Conservation (phyloP, 2,888 invertebrate species). For the Keiferia lycopersicella region DNA sequence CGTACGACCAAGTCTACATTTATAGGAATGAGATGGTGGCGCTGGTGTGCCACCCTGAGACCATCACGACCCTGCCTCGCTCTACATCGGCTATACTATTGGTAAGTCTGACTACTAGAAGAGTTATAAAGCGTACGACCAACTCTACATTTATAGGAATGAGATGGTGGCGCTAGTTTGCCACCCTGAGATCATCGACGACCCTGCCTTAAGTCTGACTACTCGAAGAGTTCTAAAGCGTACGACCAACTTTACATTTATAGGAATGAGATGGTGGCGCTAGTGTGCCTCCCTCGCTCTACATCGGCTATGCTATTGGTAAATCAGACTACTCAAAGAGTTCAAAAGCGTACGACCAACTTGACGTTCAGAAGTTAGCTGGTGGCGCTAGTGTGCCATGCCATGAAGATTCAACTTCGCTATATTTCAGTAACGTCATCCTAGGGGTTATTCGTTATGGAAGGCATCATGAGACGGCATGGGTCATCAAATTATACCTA, state of each 20-base stretch:
- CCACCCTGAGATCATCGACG: slow-evolving; percentile 51
- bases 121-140: slow-evolving; percentile 44
- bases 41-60: slow-evolving; percentile 60
- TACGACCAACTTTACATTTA: slow-evolving; percentile 41
- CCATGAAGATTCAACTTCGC: slow-evolving; percentile 53
- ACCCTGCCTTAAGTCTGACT: slow-evolving; percentile 51
- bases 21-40: no score
- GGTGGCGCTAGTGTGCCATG: slow-evolving; percentile 62
- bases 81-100: slow-evolving; percentile 64
- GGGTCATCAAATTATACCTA: no score
- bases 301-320: slow-evolving; percentile 68
- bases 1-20: slow-evolving; percentile 45
- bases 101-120: slow-evolving; percentile 53
- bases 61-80: slow-evolving; percentile 48
- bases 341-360: slow-evolving; percentile 37
- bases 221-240: slow-evolving; percentile 40
- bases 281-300: slow-evolving; percentile 57
- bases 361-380: slow-evolving; percentile 41
- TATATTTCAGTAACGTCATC: slow-evolving; percentile 63
- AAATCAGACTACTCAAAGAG: slow-evolving; percentile 30
- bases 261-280: no score
- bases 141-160: no score
- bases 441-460: slow-evolving; percentile 48
- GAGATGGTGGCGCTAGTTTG: slow-evolving; percentile 65
- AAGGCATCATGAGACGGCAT: not conserved